Evolutionary conservation across 1,140 invertebrate genomes (phyloP).

Genomic region (Neuroterus valhalla): DNA sequence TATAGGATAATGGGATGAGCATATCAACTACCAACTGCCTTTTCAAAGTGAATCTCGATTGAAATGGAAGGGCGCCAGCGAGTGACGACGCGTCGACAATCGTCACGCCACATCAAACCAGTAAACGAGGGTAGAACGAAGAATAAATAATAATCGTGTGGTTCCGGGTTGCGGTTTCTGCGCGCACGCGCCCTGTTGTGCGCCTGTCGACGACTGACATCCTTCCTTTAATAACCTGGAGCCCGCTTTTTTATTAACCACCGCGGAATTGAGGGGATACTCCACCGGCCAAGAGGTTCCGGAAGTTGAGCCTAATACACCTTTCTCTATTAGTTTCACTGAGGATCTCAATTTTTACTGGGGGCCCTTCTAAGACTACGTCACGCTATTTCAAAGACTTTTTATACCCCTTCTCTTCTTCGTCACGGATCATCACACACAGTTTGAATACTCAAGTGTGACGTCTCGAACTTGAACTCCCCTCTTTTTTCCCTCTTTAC

Average conservation of each 20-base stretch:
- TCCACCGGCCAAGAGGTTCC: background rate
- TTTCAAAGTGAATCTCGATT: background rate
- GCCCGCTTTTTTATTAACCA: constrained; percentile 21
- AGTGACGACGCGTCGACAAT: constrained; percentile 28
- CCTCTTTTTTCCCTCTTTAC: no score
- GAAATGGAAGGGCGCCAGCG: background rate
- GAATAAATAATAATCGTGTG: constrained; percentile 29
- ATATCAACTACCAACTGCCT: background rate
- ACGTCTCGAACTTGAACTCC: no score
- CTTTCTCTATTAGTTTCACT: background rate
- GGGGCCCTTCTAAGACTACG: no score
- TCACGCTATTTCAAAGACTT: no score
- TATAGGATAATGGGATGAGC: background rate
- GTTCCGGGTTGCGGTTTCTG: constrained; percentile 19
- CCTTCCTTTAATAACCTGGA: constrained; percentile 27
- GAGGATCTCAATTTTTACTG: background rate
- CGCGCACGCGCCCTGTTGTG: constrained; percentile 20
- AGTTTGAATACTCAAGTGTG: no score
- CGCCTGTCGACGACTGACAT: constrained; percentile 21
- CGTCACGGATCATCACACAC: no score
- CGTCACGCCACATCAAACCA: constrained; percentile 24
- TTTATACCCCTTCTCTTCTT: no score
- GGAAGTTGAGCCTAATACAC: constrained; percentile 4
- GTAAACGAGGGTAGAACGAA: constrained; percentile 24
- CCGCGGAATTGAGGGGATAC: constrained; percentile 26